Evolutionary conservation across 1,140 invertebrate species (phyloP), one percentile per base, ranked within the genome.

Genomic region (Drosophila truncata): DNA sequence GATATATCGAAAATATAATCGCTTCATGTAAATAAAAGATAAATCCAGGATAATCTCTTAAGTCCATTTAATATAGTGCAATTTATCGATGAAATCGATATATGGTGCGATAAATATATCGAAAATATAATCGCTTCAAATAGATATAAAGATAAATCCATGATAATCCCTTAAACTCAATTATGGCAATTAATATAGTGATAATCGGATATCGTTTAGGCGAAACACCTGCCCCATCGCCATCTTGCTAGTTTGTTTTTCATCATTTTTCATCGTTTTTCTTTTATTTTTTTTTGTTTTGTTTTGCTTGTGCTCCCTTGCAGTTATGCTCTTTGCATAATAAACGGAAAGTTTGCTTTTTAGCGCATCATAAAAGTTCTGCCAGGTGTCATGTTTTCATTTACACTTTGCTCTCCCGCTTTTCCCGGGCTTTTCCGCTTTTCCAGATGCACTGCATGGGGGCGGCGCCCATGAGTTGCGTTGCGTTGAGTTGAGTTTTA

Each of bases 361-460:
- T 80, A 88, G 76, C 77, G 63, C 73, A 84, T 84, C 69, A 70
- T 73, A 90, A 87, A 87, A 87, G 80, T 87, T 87, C 42, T 63
- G 69, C 64, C 81, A 88, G 84, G 84, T 88, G 84, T 90, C 85
- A 88, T 88, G 85, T 90, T 90, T 88, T 88, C 85, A 88, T 88
- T 88, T 90, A 88, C 85, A 88, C 81, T 84, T 78, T 80, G 61
- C 78, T 61, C 62, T 49, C 55, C 47, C 76, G n/a, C 33, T 73
- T 58, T 65, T 25, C 42, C 62, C 46, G 20, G 39, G 31, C 1
- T 46, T 61, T 61, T 37, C 41, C 46, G 39, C 44, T 72, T 52
- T 50, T 25, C 33, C 64, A 52, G 62, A 52, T 73, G 58, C 58
- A 25, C 63, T 72, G 65, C 66, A 72, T 72, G 69, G 65, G 52